Evolutionary conservation across 2,113 vertebrate species (phyloP).

Genomic region (Onychorhynchus coronatus): DNA sequence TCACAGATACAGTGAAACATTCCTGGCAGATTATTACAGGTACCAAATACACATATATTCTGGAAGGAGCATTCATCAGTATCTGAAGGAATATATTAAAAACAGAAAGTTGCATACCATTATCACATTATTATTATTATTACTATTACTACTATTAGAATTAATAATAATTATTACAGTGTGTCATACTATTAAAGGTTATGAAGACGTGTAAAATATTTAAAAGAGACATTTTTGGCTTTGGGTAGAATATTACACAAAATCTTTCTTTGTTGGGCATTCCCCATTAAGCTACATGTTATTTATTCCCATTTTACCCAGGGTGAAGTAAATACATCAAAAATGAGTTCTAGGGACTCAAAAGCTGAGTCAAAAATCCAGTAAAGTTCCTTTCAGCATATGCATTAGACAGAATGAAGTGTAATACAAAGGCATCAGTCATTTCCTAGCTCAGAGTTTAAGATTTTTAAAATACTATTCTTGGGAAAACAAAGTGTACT

Average conservation of each 20-base stretch:
- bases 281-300: not conserved
- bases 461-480: not conserved
- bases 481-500: not conserved
- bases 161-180: too few species aligned
- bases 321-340: not conserved
- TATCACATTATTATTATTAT: not conserved
- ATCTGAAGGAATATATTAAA: constrained; percentile 68
- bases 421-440: not conserved
- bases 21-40: constrained; percentile 83
- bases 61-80: constrained; percentile 84
- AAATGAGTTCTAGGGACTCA: not conserved
- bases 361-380: not conserved
- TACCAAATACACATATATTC: constrained; percentile 85
- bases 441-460: not conserved
- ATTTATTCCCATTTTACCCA: not conserved
- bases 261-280: not conserved
- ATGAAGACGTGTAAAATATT: not conserved
- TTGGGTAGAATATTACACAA: not conserved
- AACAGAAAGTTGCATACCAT: not conserved
- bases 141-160: too few species aligned
- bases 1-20: constrained; percentile 85
- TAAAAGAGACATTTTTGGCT: not conserved
- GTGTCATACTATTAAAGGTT: not conserved
- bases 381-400: not conserved
- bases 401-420: not conserved